phyloP scores from a whole-genome alignment of 2,113 vertebrate genomes.

The Nycticebus coucang region DNA sequence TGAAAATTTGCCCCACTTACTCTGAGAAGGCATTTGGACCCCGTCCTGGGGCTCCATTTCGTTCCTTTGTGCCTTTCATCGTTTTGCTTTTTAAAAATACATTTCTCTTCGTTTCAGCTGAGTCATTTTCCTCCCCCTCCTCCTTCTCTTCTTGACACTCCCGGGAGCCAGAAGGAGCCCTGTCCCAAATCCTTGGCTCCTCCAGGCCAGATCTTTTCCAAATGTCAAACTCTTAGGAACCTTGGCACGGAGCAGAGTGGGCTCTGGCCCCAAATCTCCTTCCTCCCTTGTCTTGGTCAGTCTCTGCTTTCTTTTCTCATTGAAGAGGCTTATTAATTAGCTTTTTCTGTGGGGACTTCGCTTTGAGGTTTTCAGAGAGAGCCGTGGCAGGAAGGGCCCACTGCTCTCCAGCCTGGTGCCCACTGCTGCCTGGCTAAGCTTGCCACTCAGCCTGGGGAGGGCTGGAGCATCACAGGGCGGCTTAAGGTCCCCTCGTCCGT shows the following conservation, averaged over 20 bases:
- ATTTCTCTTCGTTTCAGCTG: conserved; percentile 74
- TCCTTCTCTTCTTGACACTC: conserved; percentile 51
- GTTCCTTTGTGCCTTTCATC: conserved; percentile 45
- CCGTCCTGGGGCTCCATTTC: background rate
- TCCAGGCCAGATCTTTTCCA: conserved; percentile 60
- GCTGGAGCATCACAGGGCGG: accelerated
- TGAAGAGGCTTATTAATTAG: conserved; percentile 1
- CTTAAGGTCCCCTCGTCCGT: background rate
- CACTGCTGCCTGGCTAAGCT: accelerated
- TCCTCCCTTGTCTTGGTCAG: conserved; percentile 17
- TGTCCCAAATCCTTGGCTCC: conserved; percentile 69
- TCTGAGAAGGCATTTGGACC: conserved; percentile 57
- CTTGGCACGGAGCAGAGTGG: conserved; percentile 41
- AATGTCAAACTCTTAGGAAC: conserved; percentile 69
- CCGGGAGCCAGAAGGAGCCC: conserved; percentile 67
- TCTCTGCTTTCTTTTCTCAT: conserved; percentile 29
- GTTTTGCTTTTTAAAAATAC: conserved; percentile 61
- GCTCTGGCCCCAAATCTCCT: conserved; percentile 37
- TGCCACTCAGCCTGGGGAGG: accelerated
- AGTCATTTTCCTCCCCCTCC: conserved; percentile 74
- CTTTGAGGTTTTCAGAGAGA: background rate
- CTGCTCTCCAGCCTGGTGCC: background rate
- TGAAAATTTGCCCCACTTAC: background rate
- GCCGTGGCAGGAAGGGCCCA: background rate
- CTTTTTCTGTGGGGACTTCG: background rate